Evolutionary conservation across 1,140 invertebrate species (phyloP).

Genomic region (Episyrphus balteatus): DNA sequence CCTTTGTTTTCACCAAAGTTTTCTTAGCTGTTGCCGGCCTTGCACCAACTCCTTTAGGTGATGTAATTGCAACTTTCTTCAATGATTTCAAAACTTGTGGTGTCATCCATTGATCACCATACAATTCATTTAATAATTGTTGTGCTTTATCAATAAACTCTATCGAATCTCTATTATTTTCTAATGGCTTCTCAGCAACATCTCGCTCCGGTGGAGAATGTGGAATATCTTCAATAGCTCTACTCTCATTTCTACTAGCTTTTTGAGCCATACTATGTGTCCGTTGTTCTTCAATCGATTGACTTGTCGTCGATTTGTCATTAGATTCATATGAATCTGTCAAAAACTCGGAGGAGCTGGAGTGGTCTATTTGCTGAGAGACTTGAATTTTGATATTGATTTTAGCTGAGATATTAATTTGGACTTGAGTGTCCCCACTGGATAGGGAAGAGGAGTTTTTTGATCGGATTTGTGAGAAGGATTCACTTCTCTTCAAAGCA

Average conservation of each 20-base stretch:
- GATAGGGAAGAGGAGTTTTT: neutral
- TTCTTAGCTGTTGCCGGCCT: constrained; percentile 5
- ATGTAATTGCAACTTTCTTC: constrained; percentile 12
- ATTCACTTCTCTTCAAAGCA: neutral
- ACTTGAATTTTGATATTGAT: constrained; percentile 32
- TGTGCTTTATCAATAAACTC: constrained; percentile 28
- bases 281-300: neutral
- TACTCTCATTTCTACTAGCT: too few relatives aligned
- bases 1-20: neutral
- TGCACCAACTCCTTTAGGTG: constrained; percentile 5
- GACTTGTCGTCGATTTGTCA: too few relatives aligned
- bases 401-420: constrained; percentile 31
- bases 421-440: neutral
- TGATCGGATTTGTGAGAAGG: neutral
- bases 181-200: too few relatives aligned
- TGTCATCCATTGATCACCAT: constrained; percentile 41
- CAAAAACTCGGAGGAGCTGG: neutral
- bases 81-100: constrained; percentile 26
- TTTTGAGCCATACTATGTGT: too few relatives aligned
- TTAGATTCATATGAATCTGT: neutral
- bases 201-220: too few relatives aligned
- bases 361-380: constrained; percentile 3
- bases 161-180: neutral
- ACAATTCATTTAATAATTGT: constrained; percentile 41
- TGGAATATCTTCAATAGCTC: too few relatives aligned